Percentiles rank a stretch among this genome's conserved stretches.
phyloP scores from a whole-genome alignment of 1,140 invertebrate genomes.

The Magallana ariakensis region DNA sequence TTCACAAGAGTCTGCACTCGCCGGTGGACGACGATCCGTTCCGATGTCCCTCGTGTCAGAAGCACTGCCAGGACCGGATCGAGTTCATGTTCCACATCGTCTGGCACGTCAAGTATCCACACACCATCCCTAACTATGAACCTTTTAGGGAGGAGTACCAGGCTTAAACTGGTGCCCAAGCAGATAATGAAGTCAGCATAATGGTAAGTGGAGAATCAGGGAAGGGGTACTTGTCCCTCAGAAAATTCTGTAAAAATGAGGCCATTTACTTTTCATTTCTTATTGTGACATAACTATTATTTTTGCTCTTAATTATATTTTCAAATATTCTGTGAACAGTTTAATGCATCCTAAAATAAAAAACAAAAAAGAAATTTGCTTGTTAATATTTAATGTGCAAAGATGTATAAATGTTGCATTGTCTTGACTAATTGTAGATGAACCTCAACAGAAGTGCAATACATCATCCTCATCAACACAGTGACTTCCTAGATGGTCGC shows the following conservation, averaged over 20 bases:
- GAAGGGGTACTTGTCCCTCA: too few species aligned
- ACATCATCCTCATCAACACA: constrained; percentile 15
- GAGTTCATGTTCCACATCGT: constrained; percentile 78
- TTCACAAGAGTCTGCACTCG: constrained; percentile 76
- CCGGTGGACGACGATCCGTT: constrained; percentile 73
- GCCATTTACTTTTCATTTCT: too few species aligned
- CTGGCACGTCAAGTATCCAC: constrained; percentile 77
- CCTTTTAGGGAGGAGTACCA: constrained; percentile 74
- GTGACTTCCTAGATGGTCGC: background rate
- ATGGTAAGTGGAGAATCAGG: background rate
- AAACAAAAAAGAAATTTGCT: too few species aligned
- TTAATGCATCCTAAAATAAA: too few species aligned
- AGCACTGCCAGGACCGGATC: constrained; percentile 75
- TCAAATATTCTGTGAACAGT: too few species aligned
- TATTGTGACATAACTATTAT: too few species aligned
- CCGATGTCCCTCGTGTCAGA: constrained; percentile 74
- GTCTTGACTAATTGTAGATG: background rate
- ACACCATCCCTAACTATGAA: constrained; percentile 77
- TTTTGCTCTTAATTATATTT: too few species aligned
- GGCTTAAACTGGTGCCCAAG: constrained; percentile 48
- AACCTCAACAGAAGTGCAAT: constrained; percentile 36
- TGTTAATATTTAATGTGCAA: too few species aligned
- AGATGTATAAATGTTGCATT: too few species aligned
- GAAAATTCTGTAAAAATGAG: too few species aligned
- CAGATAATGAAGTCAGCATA: constrained; percentile 11